A percentile compares a stretch with the other conserved stretches of the same genome.
Evolutionary conservation across 2,797 vertebrate species (phyloP).

Genomic region (Schizopygopsis pylzovi): DNA sequence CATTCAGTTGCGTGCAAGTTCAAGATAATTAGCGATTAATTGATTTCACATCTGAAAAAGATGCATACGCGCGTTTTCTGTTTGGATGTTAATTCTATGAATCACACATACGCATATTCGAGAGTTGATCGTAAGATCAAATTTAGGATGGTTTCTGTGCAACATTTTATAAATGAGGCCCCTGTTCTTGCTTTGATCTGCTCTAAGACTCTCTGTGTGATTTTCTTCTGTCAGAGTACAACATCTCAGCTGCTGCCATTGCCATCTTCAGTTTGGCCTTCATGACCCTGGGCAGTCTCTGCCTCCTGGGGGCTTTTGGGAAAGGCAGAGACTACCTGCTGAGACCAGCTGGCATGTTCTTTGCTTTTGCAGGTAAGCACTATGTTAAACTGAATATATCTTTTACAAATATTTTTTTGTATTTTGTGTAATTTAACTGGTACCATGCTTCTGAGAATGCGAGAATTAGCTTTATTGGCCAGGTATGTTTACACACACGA

Average conservation of each 20-base stretch:
- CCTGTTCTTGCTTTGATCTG: constrained; percentile 64
- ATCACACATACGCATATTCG: too few relatives aligned
- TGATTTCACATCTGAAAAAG: too few relatives aligned
- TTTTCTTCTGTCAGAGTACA: constrained; percentile 93
- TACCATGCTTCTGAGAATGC: neutral
- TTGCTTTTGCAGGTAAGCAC: constrained; percentile 88
- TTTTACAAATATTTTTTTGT: neutral
- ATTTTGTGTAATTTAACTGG: neutral
- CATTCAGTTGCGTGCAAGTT: too few relatives aligned
- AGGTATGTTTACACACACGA: too few relatives aligned
- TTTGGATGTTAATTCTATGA: too few relatives aligned
- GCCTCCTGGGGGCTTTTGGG: constrained; percentile 86
- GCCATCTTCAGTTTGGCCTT: constrained; percentile 93
- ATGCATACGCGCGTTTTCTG: too few relatives aligned
- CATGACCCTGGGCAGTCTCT: constrained; percentile 83
- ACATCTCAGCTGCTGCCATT: constrained; percentile 97
- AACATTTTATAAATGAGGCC: too few relatives aligned
- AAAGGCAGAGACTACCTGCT: constrained; percentile 90
- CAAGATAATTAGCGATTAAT: too few relatives aligned
- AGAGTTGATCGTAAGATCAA: too few relatives aligned
- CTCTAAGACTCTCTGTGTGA: constrained; percentile 90
- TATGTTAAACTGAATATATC: neutral
- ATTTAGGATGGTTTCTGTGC: too few relatives aligned
- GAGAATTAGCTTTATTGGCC: too few relatives aligned
- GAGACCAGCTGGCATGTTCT: constrained; percentile 95